phyloP scores from a whole-genome alignment of 2,797 vertebrate species.

The Enteromius mattozi region DNA sequence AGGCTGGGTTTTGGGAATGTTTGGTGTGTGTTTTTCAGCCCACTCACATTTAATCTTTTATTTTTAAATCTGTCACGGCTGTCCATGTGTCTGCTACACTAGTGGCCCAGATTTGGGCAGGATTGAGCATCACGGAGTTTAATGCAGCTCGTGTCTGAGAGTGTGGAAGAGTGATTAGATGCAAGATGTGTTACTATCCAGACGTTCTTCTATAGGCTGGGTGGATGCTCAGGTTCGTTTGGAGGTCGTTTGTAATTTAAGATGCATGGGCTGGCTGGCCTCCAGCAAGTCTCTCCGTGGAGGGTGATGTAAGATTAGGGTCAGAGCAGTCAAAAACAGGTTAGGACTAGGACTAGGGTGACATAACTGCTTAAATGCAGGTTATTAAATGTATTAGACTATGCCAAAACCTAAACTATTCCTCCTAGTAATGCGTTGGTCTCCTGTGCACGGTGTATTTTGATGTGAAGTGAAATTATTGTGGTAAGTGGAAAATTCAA shows the following conservation, averaged over 20 bases:
- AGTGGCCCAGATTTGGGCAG: conserved; percentile 78
- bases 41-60: conserved; percentile 79
- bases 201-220: conserved; percentile 23
- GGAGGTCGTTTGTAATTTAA: conserved; percentile 74
- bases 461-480: not conserved
- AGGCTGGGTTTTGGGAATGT: conserved; percentile 53
- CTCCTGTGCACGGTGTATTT: not conserved
- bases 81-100: conserved; percentile 69
- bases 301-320: conserved; percentile 70
- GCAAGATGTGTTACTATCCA: conserved; percentile 62
- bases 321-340: conserved; percentile 65
- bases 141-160: conserved; percentile 60
- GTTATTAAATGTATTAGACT: conserved; percentile 43
- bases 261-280: conserved; percentile 70
- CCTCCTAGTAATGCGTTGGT: not conserved
- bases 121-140: conserved; percentile 73
- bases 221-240: conserved; percentile 61
- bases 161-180: conserved; percentile 64
- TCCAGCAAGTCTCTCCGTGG: conserved; percentile 62
- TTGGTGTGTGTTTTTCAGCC: conserved; percentile 67
- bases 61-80: conserved; percentile 79
- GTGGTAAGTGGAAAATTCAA: not conserved
- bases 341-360: conserved; percentile 55
- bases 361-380: conserved; percentile 45
- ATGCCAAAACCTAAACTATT: not conserved